Evolutionary conservation across 2,797 vertebrate species (phyloP).

Genomic region (Limnodromus scolopaceus): DNA sequence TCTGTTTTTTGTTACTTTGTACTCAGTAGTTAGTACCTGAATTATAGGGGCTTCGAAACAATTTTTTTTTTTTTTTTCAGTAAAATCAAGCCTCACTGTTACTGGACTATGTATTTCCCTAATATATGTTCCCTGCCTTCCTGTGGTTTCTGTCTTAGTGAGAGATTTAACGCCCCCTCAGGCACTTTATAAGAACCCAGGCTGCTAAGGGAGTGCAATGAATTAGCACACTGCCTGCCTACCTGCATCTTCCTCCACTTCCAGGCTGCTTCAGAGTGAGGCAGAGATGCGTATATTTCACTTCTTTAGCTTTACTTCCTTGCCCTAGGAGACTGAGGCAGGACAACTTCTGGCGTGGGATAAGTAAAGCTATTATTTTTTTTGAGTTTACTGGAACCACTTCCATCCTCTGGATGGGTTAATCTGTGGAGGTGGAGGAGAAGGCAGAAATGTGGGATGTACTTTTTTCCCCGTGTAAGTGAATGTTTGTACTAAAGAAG

Average conservation of each 20-base stretch:
- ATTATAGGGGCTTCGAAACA: neutral
- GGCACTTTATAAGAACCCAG: neutral
- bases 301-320: neutral
- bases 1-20: neutral
- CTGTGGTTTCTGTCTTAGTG: neutral
- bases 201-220: neutral
- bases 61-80: neutral
- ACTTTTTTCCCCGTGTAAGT: neutral
- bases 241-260: neutral
- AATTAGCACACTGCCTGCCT: neutral
- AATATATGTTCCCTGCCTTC: neutral
- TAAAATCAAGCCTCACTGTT: accelerated
- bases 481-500: neutral
- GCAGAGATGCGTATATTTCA: neutral
- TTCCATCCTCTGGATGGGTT: neutral
- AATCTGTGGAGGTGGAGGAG: neutral
- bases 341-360: neutral
- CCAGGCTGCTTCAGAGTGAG: neutral
- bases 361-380: neutral
- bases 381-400: neutral
- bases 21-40: neutral
- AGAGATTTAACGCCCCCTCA: neutral
- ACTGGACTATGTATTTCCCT: neutral
- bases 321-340: neutral
- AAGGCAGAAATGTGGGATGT: neutral